Evolutionary conservation across 2,888 invertebrate species (phyloP).

Genomic region (Meteorus cinctellus): DNA sequence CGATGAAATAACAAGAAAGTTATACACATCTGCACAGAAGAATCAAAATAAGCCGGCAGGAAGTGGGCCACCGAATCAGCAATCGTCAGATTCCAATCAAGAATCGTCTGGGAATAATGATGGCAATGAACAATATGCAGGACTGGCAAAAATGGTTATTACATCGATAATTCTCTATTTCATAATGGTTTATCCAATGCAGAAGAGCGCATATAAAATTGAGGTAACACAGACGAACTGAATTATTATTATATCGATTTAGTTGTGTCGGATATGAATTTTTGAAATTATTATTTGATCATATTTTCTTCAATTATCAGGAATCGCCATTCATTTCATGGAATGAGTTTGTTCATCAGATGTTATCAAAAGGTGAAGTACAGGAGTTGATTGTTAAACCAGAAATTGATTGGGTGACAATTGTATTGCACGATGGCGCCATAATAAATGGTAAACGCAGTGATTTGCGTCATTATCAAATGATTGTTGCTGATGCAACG

Average conservation of each 20-base stretch:
- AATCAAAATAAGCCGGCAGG: constrained; percentile 33
- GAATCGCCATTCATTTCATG: constrained; percentile 80
- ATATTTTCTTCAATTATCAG: constrained; percentile 25
- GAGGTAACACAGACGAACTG: constrained; percentile 36
- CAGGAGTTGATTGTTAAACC: constrained; percentile 89
- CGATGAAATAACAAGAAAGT: constrained; percentile 47
- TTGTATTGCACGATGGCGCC: constrained; percentile 89
- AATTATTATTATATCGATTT: no score
- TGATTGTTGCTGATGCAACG: constrained; percentile 89
- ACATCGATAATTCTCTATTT: constrained; percentile 46
- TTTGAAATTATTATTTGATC: background rate
- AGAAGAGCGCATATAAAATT: constrained; percentile 38
- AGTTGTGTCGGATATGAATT: background rate
- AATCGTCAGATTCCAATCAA: constrained; percentile 52
- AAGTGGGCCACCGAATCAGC: constrained; percentile 39
- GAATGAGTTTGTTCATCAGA: constrained; percentile 97
- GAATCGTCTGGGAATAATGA: constrained; percentile 54
- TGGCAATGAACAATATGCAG: constrained; percentile 52
- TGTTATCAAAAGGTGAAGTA: constrained; percentile 96
- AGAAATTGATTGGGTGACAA: constrained; percentile 88
- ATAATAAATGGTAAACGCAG: constrained; percentile 86
- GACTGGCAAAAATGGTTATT: constrained; percentile 52
- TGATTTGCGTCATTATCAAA: constrained; percentile 83
- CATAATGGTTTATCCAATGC: constrained; percentile 45
- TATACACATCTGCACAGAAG: constrained; percentile 52